Conservation (phyloP, 2,113 vertebrate genomes). For the human (Homo sapiens) region DNA sequence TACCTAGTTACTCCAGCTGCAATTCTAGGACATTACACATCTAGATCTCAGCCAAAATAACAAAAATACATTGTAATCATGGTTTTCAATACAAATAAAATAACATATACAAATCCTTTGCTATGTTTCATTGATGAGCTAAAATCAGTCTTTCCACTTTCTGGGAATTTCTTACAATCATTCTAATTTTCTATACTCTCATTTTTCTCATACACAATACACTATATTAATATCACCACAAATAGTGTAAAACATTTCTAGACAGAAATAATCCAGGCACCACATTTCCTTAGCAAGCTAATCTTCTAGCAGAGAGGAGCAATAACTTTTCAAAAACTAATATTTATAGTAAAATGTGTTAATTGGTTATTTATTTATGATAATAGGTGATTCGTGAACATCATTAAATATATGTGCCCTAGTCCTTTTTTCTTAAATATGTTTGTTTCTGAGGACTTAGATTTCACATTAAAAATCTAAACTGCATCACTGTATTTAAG, state of each 20-base stretch:
- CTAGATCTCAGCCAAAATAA: background rate
- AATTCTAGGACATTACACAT: background rate
- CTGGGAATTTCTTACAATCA: background rate
- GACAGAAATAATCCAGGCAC: background rate
- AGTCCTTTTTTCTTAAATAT: background rate
- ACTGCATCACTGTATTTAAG: background rate
- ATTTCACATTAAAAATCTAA: background rate
- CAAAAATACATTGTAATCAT: background rate
- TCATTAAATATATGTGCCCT: background rate
- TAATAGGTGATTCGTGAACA: background rate
- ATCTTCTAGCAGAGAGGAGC: background rate
- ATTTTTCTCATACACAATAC: background rate
- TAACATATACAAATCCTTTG: background rate
- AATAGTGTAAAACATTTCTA: background rate
- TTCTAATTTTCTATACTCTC: background rate
- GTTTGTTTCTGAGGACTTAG: background rate
- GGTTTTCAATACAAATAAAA: background rate
- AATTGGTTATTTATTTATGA: background rate
- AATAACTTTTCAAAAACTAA: background rate
- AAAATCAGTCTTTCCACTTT: background rate
- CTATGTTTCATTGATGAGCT: background rate
- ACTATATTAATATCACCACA: background rate
- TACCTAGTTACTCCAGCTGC: background rate
- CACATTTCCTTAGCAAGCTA: background rate
- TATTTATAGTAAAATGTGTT: background rate